Evolutionary conservation across 2,113 vertebrate species (phyloP).

Genomic region (Psilopsiagon aymara): DNA sequence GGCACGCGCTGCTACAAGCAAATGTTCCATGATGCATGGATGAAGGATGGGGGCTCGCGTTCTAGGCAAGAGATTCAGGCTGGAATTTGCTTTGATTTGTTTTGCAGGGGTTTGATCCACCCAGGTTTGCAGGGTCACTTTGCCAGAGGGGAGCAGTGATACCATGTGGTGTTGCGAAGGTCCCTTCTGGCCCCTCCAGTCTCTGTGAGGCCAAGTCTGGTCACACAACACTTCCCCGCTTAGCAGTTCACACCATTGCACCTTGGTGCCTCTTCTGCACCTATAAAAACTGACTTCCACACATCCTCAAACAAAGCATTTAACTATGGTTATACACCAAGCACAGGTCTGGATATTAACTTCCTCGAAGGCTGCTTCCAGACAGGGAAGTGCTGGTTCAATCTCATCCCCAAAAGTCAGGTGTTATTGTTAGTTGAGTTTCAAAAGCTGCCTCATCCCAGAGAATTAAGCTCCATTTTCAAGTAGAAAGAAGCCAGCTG

Average conservation of each 20-base stretch:
- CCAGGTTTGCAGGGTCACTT: rapidly evolving
- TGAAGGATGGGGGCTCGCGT: background rate
- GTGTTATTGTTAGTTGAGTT: background rate
- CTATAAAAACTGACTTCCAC: background rate
- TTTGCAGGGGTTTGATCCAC: background rate
- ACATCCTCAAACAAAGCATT: background rate
- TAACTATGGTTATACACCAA: rapidly evolving
- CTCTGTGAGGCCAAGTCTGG: background rate
- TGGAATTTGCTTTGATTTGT: background rate
- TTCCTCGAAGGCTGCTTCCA: background rate
- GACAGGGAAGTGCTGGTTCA: background rate
- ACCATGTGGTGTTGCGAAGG: rapidly evolving
- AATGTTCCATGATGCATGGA: background rate
- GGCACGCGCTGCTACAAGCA: background rate
- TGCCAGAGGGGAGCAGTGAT: background rate
- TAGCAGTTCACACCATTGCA: background rate
- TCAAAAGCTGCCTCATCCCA: background rate
- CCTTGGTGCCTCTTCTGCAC: background rate
- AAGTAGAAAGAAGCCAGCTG: background rate
- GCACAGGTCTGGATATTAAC: background rate
- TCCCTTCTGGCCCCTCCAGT: background rate
- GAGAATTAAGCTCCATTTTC: background rate
- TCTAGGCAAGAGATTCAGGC: background rate
- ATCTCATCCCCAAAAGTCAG: background rate
- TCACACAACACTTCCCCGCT: rapidly evolving